These are phyloP conservation scores for Cheilinus undulatus DNA, from an alignment of 2,113 vertebrate genomes.

Conservation along the genomic window DNA sequence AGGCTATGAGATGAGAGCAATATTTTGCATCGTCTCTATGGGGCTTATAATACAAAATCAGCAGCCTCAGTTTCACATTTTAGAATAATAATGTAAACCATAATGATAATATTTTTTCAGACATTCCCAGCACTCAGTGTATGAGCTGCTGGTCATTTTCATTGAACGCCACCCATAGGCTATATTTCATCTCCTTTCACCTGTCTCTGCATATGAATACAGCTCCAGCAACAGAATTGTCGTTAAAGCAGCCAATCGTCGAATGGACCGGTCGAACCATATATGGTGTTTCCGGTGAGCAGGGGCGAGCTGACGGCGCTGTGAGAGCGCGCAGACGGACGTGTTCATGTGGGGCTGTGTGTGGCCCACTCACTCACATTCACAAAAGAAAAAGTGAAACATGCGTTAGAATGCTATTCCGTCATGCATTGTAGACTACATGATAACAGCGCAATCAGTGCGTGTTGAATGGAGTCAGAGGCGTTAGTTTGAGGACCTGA, in stretches of 20 bases:
- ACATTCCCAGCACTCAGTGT: slow-evolving; percentile 1
- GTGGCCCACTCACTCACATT: slow-evolving; percentile 57
- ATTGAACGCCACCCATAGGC: slow-evolving; percentile 22
- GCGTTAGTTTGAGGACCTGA: not conserved
- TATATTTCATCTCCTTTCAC: slow-evolving; percentile 38
- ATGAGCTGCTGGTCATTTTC: slow-evolving; percentile 6
- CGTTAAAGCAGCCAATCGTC: slow-evolving; percentile 73
- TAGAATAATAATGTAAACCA: slow-evolving; percentile 2
- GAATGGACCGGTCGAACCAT: slow-evolving; percentile 68
- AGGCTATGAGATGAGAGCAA: not conserved
- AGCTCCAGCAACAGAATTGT: slow-evolving; percentile 77
- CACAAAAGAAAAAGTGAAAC: slow-evolving; percentile 69
- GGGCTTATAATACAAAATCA: not conserved
- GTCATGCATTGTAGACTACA: slow-evolving; percentile 28
- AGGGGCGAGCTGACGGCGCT: slow-evolving; percentile 10
- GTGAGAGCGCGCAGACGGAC: slow-evolving; percentile 44
- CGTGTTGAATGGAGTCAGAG: not conserved
- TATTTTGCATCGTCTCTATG: too few relatives aligned
- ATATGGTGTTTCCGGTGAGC: slow-evolving; percentile 78
- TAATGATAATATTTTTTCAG: not conserved
- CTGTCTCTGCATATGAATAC: slow-evolving; percentile 56
- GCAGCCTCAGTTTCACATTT: not conserved
- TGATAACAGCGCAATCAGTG: slow-evolving; percentile 40
- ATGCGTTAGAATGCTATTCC: slow-evolving; percentile 10
- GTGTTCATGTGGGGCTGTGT: slow-evolving; percentile 20